phyloP scores from a whole-genome alignment of 2,113 vertebrate genomes.

The Malurus elegans region DNA sequence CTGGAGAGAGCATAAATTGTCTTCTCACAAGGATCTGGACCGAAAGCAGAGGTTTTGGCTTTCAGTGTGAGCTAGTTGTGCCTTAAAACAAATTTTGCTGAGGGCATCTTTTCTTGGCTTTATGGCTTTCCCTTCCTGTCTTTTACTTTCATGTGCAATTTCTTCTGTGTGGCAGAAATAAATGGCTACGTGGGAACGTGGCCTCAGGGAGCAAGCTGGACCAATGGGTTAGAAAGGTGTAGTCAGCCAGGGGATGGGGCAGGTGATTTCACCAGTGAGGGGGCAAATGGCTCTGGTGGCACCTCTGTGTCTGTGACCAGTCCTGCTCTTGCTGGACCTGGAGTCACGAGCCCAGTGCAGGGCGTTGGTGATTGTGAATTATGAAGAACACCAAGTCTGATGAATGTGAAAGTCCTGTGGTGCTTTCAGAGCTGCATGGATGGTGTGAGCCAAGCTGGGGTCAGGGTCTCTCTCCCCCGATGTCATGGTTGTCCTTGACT shows the following conservation, averaged over 20 bases:
- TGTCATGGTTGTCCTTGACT: not conserved
- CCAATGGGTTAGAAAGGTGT: not conserved
- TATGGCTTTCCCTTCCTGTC: not conserved
- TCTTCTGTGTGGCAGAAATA: not conserved
- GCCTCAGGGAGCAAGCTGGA: not conserved
- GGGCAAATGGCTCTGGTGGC: not conserved
- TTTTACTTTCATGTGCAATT: not conserved
- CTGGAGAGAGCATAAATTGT: not conserved
- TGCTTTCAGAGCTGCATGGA: not conserved
- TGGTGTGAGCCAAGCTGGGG: not conserved
- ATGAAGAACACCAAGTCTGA: not conserved
- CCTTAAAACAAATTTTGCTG: not conserved
- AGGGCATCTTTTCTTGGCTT: not conserved
- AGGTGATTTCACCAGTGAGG: not conserved
- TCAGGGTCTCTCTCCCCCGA: not conserved
- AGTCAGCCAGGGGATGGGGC: not conserved
- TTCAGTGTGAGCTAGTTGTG: not conserved
- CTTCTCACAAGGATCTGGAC: not conserved
- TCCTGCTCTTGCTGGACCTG: not conserved
- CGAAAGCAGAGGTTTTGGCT: not conserved
- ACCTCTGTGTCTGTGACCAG: not conserved
- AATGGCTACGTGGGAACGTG: rapidly evolving
- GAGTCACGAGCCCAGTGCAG: rapidly evolving
- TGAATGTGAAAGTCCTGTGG: not conserved
- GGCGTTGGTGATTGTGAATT: not conserved